phyloP scores from a whole-genome alignment of 2,113 vertebrate genomes.

The Brachyhypopomus occidentalis region DNA sequence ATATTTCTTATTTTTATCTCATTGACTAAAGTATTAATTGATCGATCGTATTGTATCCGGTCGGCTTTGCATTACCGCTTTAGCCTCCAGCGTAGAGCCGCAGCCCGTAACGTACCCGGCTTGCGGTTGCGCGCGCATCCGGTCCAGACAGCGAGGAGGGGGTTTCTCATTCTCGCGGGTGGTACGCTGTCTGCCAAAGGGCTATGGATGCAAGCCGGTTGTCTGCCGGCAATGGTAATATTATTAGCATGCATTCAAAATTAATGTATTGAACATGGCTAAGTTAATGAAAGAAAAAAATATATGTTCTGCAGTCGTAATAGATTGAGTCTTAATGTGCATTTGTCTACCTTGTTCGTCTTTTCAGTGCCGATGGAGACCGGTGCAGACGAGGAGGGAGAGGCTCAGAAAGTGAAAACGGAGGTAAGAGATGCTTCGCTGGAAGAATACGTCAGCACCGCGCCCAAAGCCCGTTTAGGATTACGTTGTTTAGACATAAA shows the following conservation, averaged over 20 bases:
- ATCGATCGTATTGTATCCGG: not conserved
- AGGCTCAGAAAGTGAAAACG: conserved; percentile 62
- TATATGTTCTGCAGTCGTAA: not conserved
- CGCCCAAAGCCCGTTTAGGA: not conserved
- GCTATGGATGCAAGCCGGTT: conserved; percentile 43
- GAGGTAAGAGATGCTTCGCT: conserved; percentile 67
- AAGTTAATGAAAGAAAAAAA: not conserved
- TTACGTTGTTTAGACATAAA: not conserved
- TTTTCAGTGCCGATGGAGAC: conserved; percentile 68
- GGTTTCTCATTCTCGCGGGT: not conserved
- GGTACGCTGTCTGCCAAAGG: conserved; percentile 20
- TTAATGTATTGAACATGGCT: not conserved
- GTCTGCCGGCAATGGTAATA: conserved; percentile 45
- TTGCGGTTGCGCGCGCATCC: not conserved
- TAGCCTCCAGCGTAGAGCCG: not conserved
- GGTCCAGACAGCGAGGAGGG: not conserved
- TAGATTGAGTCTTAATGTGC: not conserved
- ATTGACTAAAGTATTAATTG: not conserved
- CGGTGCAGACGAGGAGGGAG: conserved; percentile 64
- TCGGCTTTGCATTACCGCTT: not conserved
- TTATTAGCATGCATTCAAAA: not conserved
- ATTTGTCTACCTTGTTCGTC: conserved; percentile 66
- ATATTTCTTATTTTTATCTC: not conserved
- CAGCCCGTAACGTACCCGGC: not conserved
- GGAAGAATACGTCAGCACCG: not conserved